Base-by-base conservation (phyloP, 1,140 invertebrate species). In the Stegodyphus mimosarum region DNA sequence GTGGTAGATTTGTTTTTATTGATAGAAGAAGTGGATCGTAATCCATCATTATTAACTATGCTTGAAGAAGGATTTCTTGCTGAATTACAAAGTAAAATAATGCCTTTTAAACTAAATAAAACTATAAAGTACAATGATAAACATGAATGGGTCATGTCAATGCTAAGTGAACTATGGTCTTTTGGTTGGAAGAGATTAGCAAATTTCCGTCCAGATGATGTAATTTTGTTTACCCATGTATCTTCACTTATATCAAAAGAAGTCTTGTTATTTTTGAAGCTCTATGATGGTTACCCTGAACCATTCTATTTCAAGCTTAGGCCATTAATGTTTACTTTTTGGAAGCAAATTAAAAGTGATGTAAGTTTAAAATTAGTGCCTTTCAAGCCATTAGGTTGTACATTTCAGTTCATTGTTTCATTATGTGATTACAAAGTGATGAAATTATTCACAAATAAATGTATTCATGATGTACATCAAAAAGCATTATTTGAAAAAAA, bases 171-270 rank as follows among this genome's bases (percentile, higher is more conserved):
- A 67, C 60, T 84, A 51, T 87, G 86, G 86, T 55, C 71, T 49
- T 6, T 72, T 33, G 81, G 52, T 70, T 84, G 74, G 81, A 74
- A 83, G 17, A 77, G 33, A 52, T 18, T 87, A 15, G 9, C 86
- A 64, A 75, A 87, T 84, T 83, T 87, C 75, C 86, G 81, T 81
- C 81, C 86, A n/a, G 86, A 87, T 84, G 86, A 87, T 78, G 74
- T 87, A 48, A 69, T 87, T n/a, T 33, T 87, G 10, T 84, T 87
- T 72, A 60, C 53, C 52, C 70, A 84, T 66, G 78, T 75, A 6
- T 87, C 81, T 11, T 74, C 77, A 51, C 71, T 84, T 69, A 67
- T 79, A 18, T 84, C 80, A 52, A 78, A 84, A 49, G 86, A 87
- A 63, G 70, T 87, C 3, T 50, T 87, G 17, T 13, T 87, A n/a